Conservation (phyloP, 2,888 invertebrate genomes). For the Rugalucina vietnamica region DNA sequence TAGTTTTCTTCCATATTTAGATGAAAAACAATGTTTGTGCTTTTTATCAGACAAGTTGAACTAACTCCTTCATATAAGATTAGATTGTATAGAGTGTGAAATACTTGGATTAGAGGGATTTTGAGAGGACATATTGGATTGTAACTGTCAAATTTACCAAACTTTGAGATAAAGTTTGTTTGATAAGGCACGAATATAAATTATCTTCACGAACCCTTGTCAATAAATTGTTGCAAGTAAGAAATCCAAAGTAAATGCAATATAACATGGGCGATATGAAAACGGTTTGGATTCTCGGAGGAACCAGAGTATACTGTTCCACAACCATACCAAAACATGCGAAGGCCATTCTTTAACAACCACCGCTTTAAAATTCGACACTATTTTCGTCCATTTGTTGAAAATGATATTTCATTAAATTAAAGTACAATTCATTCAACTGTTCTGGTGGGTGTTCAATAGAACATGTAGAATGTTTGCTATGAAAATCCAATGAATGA, state of each 20-base stretch:
- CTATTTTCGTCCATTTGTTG: neutral
- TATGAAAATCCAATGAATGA: neutral
- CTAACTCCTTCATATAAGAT: constrained; percentile 42
- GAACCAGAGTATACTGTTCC: neutral
- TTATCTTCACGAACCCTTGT: neutral
- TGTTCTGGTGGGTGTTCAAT: no score
- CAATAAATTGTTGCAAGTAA: constrained; percentile 1
- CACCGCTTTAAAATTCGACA: neutral
- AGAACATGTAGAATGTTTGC: no score
- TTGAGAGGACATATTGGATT: constrained; percentile 42
- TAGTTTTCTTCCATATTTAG: no score
- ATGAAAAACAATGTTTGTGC: constrained; percentile 15
- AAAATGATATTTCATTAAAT: neutral
- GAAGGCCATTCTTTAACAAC: neutral
- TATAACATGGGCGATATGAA: no score
- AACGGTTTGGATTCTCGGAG: neutral
- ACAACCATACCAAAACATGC: neutral
- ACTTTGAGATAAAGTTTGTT: neutral
- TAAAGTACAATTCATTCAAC: neutral
- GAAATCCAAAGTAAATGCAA: no score
- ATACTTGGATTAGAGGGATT: constrained; percentile 40
- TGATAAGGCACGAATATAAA: constrained; percentile 31
- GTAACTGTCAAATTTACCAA: constrained; percentile 24
- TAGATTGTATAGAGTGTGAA: constrained; percentile 45
- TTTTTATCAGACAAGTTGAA: constrained; percentile 18